Evolutionary conservation across 2,888 invertebrate genomes (phyloP).

Genomic region (Drosophila pseudotakahashii): DNA sequence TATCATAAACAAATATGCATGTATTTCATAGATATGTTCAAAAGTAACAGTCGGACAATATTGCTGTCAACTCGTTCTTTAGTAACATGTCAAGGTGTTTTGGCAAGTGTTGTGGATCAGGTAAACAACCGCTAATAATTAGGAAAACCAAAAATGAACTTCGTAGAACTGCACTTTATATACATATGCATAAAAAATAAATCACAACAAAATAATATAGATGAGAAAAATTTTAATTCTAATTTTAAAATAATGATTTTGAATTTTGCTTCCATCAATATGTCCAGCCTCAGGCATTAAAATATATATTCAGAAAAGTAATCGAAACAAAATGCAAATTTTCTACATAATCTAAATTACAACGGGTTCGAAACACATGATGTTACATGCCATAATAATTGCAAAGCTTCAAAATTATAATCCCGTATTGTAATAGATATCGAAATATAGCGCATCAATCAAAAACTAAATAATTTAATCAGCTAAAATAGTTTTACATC

Average conservation of each 20-base stretch:
- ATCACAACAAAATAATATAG: conserved; percentile 6
- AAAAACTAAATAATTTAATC: background rate
- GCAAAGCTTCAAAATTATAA: conserved; percentile 13
- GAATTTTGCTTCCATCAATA: conserved; percentile 18
- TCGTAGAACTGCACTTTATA: background rate
- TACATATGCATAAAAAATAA: conserved; percentile 14
- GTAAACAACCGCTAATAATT: conserved; percentile 2
- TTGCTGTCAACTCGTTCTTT: conserved; percentile 3
- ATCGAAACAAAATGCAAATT: conserved; percentile 24
- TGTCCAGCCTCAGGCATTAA: conserved; percentile 5
- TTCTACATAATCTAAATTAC: background rate
- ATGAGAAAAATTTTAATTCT: conserved; percentile 10
- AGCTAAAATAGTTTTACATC: background rate
- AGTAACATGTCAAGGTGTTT: conserved; percentile 3
- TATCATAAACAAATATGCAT: conserved; percentile 42
- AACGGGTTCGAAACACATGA: background rate
- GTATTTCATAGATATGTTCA: conserved; percentile 25
- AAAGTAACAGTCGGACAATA: background rate
- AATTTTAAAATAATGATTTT: conserved; percentile 25
- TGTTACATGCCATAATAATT: conserved; percentile 12
- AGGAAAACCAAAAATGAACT: conserved; percentile 25
- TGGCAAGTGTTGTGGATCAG: conserved; percentile 29
- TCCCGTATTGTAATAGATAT: conserved; percentile 13
- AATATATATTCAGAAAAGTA: conserved; percentile 23
- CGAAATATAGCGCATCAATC: conserved; percentile 14